A percentile compares a stretch with the other conserved stretches of the same genome.
Conservation (phyloP, 2,113 vertebrate genomes). For the Sylvilagus bachmani region DNA sequence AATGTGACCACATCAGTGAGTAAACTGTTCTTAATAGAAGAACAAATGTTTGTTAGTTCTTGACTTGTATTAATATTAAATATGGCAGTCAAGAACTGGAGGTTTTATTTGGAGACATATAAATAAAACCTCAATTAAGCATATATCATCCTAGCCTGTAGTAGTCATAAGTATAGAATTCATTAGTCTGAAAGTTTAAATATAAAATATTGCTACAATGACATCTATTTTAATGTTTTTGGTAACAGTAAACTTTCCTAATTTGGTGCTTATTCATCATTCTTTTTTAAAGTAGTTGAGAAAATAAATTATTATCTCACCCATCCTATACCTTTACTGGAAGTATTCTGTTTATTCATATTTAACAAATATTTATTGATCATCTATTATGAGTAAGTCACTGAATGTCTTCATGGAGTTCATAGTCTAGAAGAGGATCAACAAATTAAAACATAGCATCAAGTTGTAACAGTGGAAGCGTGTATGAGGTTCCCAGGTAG, state of each 20-base stretch:
- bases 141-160: background rate
- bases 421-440: background rate
- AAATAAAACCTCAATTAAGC: background rate
- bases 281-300: conserved; percentile 12
- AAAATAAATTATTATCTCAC: background rate
- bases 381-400: background rate
- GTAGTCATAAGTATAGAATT: conserved; percentile 26
- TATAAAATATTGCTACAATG: conserved; percentile 31
- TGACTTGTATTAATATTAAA: background rate
- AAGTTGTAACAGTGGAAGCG: background rate
- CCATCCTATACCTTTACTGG: conserved; percentile 21
- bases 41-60: background rate
- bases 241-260: background rate
- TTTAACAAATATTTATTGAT: conserved; percentile 28
- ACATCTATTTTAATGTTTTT: conserved; percentile 55
- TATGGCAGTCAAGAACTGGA: conserved; percentile 17
- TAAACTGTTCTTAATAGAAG: background rate
- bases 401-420: background rate
- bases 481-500: background rate
- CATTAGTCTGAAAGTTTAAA: conserved; percentile 18
- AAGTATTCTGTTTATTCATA: conserved; percentile 26
- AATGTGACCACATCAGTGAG: conserved; percentile 88
- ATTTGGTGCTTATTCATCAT: background rate
- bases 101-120: conserved; percentile 34
- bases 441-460: background rate